Conservation (phyloP, 2,113 vertebrate species). For the Aptenodytes patagonicus region DNA sequence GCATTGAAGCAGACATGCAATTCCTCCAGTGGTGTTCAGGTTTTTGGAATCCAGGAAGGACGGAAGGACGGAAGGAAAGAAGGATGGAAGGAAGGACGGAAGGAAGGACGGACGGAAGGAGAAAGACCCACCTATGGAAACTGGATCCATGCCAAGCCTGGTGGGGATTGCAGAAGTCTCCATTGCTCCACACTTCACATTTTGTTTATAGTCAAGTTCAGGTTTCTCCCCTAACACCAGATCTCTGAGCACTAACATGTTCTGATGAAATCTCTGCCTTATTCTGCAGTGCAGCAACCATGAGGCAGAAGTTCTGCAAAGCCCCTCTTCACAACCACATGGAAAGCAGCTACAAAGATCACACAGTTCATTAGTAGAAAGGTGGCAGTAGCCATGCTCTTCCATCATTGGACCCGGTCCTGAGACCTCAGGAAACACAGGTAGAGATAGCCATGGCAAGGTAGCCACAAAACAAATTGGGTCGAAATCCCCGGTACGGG, state of each 20-base stretch:
- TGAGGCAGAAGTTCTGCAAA: not conserved
- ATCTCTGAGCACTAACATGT: not conserved
- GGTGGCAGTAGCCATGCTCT: not conserved
- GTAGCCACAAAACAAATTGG: not conserved
- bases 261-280: not conserved
- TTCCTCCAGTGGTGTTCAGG: not conserved
- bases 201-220: not conserved
- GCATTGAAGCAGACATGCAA: not conserved
- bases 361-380: not conserved
- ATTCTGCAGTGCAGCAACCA: not conserved
- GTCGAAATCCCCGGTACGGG: accelerated
- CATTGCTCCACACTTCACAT: not conserved
- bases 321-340: not conserved
- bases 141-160: not conserved
- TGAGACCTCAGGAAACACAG: not conserved
- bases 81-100: no score
- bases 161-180: not conserved
- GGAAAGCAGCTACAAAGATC: not conserved
- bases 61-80: not conserved
- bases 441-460: not conserved
- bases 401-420: not conserved
- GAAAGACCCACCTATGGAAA: not conserved
- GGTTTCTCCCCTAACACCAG: not conserved
- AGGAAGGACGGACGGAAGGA: not conserved
- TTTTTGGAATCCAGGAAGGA: not conserved